A percentile compares a stretch with the other conserved stretches of the same genome.
phyloP scores from a whole-genome alignment of 2,888 invertebrate species.

The Dexiosoma caninum region DNA sequence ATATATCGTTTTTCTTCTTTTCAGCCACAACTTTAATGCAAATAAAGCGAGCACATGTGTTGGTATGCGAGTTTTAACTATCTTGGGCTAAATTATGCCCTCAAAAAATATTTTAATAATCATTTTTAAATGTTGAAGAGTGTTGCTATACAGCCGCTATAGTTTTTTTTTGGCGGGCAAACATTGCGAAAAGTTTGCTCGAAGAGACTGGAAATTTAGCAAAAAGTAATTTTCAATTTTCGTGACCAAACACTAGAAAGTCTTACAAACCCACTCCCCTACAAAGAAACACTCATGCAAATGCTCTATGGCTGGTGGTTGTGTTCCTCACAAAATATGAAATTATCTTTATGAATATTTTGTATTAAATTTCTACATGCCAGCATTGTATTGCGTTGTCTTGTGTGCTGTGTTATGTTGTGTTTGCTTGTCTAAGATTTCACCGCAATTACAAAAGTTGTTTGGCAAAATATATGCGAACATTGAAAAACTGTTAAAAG shows the following conservation, averaged over 20 bases:
- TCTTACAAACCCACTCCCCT: neutral
- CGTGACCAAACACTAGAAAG: conserved; percentile 58
- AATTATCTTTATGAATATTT: conserved; percentile 46
- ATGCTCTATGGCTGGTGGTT: neutral
- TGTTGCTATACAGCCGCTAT: conserved; percentile 48
- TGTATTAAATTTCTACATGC: neutral
- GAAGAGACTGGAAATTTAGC: conserved; percentile 3
- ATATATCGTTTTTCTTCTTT: conserved; percentile 9
- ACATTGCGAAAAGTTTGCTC: neutral
- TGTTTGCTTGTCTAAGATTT: conserved; percentile 52
- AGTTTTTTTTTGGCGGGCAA: conserved; percentile 1
- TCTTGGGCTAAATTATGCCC: conserved; percentile 59
- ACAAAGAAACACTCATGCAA: neutral
- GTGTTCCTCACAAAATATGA: conserved; percentile 26
- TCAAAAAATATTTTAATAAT: conserved; percentile 63
- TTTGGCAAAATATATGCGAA: conserved; percentile 35
- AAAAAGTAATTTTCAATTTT: conserved; percentile 61
- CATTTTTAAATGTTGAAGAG: conserved; percentile 35
- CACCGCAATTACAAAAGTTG: conserved; percentile 62
- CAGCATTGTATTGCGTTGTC: conserved; percentile 24
- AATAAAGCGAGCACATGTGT: conserved; percentile 18
- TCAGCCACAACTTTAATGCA: neutral
- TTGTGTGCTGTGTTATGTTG: too few species aligned
- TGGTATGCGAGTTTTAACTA: conserved; percentile 12
- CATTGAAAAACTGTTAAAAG: conserved; percentile 55